Evolutionary conservation across 1,140 invertebrate genomes (phyloP).

Genomic region (Protaetia brevitarsis): DNA sequence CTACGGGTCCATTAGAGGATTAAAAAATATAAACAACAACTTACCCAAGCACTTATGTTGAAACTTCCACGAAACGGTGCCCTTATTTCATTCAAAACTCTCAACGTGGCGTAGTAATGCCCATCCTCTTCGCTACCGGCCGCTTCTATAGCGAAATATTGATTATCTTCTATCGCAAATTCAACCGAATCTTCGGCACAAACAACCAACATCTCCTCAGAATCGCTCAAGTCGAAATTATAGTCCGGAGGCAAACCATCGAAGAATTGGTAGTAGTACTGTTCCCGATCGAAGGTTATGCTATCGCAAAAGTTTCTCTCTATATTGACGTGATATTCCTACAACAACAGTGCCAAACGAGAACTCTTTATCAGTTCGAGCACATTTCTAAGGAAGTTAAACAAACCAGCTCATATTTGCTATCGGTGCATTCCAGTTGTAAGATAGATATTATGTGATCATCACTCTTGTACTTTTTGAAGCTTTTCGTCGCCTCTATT

Average conservation of each 20-base stretch:
- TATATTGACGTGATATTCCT: background rate
- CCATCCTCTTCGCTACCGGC: background rate
- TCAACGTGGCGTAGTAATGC: background rate
- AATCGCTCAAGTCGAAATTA: conserved; percentile 18
- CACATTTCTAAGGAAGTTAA: background rate
- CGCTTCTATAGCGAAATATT: background rate
- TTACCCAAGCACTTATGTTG: background rate
- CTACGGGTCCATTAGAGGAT: no score
- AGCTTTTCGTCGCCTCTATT: background rate
- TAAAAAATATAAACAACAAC: background rate
- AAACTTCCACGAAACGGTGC: background rate
- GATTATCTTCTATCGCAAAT: conserved; percentile 7
- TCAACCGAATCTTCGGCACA: background rate
- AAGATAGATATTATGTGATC: background rate
- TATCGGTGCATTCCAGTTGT: background rate
- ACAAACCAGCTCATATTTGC: background rate
- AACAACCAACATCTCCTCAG: background rate
- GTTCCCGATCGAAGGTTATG: background rate
- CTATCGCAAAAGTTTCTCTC: no score
- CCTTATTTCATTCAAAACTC: background rate
- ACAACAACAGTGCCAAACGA: background rate
- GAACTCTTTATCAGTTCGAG: no score
- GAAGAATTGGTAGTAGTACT: background rate
- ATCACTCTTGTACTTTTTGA: background rate
- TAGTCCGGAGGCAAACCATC: background rate